phyloP scores from a whole-genome alignment of 1,140 invertebrate genomes.

The Helicoverpa armigera region DNA sequence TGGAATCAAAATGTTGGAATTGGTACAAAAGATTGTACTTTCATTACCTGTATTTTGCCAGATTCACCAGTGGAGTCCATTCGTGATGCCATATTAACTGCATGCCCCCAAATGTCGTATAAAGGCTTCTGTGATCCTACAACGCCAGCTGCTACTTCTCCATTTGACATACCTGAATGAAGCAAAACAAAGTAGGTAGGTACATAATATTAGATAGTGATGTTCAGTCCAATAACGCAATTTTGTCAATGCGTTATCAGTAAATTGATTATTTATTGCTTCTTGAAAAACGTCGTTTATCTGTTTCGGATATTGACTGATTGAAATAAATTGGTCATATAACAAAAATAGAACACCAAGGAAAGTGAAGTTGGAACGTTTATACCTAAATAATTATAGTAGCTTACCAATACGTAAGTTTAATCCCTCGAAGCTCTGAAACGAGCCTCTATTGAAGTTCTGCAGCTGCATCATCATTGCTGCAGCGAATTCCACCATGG shows the following conservation, averaged over 20 bases:
- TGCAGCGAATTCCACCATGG: constrained; percentile 85
- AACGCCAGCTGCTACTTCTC: constrained; percentile 95
- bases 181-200: too few species aligned
- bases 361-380: too few species aligned
- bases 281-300: too few species aligned
- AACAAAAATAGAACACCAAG: too few species aligned
- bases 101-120: constrained; percentile 97
- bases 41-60: constrained; percentile 92
- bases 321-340: too few species aligned
- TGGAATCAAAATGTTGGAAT: not conserved
- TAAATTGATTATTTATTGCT: too few species aligned
- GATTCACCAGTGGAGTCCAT: constrained; percentile 95
- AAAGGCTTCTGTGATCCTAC: constrained; percentile 96
- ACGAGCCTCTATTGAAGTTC: constrained; percentile 83
- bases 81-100: constrained; percentile 97
- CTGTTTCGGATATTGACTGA: too few species aligned
- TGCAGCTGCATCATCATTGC: constrained; percentile 86
- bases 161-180: constrained; percentile 90
- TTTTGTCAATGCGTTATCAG: too few species aligned
- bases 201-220: too few species aligned
- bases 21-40: constrained; percentile 21
- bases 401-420: constrained; percentile 87
- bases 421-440: constrained; percentile 83
- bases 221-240: too few species aligned
- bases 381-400: too few species aligned